Conservation (phyloP, 2,113 vertebrate species). For the Tachuris rubrigastra region DNA sequence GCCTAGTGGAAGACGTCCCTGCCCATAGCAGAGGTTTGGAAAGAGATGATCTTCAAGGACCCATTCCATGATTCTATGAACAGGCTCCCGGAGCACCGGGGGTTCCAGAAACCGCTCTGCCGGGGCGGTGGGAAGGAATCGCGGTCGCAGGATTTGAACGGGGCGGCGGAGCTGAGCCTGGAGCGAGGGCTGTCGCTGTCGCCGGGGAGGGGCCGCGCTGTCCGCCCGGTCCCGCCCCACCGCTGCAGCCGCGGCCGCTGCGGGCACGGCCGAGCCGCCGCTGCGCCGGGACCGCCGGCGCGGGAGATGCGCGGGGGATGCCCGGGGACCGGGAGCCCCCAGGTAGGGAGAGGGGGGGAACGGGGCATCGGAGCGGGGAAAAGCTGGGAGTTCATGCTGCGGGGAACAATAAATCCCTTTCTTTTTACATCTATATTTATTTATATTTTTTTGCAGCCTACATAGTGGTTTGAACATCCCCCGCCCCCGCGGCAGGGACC, state of each 20-base stretch:
- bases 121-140: neutral
- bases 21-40: neutral
- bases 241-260: neutral
- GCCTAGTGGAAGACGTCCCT: neutral
- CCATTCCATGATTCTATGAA: neutral
- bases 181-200: neutral
- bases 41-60: neutral
- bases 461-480: neutral
- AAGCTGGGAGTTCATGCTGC: neutral
- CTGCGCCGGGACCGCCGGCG: neutral
- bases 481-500: neutral
- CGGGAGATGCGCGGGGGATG: neutral
- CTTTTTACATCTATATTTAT: neutral
- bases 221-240: neutral
- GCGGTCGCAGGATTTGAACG: neutral
- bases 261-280: neutral
- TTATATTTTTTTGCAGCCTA: neutral
- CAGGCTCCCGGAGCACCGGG: neutral
- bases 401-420: neutral
- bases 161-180: neutral
- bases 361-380: neutral
- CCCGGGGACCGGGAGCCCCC: neutral
- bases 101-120: neutral
- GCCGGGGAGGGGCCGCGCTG: neutral
- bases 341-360: neutral